phyloP scores from a whole-genome alignment of 2,888 invertebrate species.

The Zaprionus bogoriensis region DNA sequence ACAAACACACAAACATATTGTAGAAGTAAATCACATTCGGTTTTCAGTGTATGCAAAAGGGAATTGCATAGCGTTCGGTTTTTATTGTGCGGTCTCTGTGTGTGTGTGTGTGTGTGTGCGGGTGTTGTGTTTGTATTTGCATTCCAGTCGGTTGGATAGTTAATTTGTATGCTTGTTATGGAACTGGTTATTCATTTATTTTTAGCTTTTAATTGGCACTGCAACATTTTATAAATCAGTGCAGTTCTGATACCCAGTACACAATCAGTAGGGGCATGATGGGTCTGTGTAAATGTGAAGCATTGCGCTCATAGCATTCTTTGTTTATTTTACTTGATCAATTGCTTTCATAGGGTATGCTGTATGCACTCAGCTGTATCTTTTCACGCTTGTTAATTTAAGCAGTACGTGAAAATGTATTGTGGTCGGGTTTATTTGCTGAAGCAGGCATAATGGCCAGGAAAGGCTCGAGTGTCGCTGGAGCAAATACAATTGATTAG shows the following conservation, averaged over 20 bases:
- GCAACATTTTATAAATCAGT: constrained; percentile 23
- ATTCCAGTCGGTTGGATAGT: constrained; percentile 37
- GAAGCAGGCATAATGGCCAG: not conserved
- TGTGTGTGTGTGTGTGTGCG: not conserved
- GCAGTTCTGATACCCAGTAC: not conserved
- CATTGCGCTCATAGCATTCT: no score
- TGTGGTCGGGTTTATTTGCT: not conserved
- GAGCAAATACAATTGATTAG: constrained; percentile 1
- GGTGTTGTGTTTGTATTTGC: constrained; percentile 4
- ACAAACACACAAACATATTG: constrained; percentile 47
- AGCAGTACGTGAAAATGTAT: not conserved
- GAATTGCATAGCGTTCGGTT: constrained; percentile 13
- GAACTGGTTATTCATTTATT: constrained; percentile 49
- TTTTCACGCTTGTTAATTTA: not conserved
- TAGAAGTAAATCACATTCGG: constrained; percentile 46
- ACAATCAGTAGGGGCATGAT: not conserved
- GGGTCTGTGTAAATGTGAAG: not conserved
- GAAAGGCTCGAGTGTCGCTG: not conserved
- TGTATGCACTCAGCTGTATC: not conserved
- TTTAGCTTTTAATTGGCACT: constrained; percentile 55
- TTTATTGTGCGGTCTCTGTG: constrained; percentile 1
- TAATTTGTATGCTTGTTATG: constrained; percentile 52
- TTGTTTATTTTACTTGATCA: no score
- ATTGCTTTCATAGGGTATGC: not conserved
- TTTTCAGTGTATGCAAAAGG: constrained; percentile 22